phyloP scores from a whole-genome alignment of 2,113 vertebrate species.

The Quiscalus mexicanus region DNA sequence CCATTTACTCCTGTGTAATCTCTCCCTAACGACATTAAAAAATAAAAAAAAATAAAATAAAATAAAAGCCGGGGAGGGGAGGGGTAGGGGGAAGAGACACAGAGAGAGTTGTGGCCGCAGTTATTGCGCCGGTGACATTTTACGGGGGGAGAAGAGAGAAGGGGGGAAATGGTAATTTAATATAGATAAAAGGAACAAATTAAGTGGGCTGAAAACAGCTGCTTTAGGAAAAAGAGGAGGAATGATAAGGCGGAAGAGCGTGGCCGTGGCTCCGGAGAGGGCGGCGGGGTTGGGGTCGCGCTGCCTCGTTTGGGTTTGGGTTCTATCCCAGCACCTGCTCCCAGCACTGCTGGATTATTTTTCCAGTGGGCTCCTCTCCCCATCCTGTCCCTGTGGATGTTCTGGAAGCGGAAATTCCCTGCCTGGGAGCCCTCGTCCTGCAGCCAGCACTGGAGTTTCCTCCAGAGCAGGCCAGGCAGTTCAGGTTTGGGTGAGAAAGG shows the following conservation, averaged over 20 bases:
- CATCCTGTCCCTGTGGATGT: fast-evolving
- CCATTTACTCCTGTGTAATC: conserved; percentile 70
- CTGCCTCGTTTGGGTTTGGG: neutral
- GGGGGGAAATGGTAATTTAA: conserved; percentile 66
- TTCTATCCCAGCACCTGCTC: neutral
- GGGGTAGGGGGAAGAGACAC: too few species aligned
- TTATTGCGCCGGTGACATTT: conserved; percentile 58
- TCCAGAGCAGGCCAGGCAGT: fast-evolving
- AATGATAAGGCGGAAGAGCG: neutral
- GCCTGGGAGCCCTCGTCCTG: neutral
- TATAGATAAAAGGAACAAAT: conserved; percentile 74
- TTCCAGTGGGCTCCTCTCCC: fast-evolving
- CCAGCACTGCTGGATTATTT: neutral
- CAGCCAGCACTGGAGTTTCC: fast-evolving
- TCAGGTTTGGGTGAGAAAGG: neutral
- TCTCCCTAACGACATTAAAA: conserved; percentile 68
- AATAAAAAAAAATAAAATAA: neutral
- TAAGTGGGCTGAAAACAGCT: conserved; percentile 65
- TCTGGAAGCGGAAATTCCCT: neutral
- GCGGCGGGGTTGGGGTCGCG: neutral
- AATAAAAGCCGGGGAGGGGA: neutral
- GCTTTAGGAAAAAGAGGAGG: conserved; percentile 35
- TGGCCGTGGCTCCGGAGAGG: neutral
- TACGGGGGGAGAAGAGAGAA: neutral
- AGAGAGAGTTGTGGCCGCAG: neutral